Base-by-base conservation (phyloP, 2,797 vertebrate genomes). In the Takifugu rubripes region DNA sequence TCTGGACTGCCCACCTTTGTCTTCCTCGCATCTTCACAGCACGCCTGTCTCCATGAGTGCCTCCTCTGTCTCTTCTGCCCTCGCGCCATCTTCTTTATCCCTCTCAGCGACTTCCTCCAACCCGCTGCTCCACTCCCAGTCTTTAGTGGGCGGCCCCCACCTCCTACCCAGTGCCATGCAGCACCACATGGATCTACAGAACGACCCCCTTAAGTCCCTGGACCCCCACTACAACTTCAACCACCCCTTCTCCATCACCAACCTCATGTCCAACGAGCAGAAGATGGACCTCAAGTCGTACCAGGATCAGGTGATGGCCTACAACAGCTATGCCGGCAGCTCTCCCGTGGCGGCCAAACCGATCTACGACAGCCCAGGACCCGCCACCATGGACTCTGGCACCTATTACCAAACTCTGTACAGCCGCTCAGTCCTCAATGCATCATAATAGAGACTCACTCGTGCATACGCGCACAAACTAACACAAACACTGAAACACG, bases 181-280 rank as follows among this genome's bases (percentile, higher is more conserved):
- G 59, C 92, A 93, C 56, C 92, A 93, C 82, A 87, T 95, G 85
- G 94, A 95, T 74, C 88, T 94, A 58, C 93, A 94, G 0, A 91
- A 86, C 0, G 94, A 95, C 10, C 84, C 92, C 10, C 90, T 95
- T 66, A 95, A 95, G 88, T 91, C 91, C 55, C 84, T 94, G 81
- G 94, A 95, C 56, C 92, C 92, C 0, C 91, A 94, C 70, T 95
- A 94, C 86, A 95, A 95, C 87, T 95, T 96, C 87, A 95, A 94
- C 82, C 94, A 96, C 62, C 94, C 94, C 0, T 96, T 96, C 86
- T 95, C 94, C 85, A 95, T 96, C 84, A 95, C 92, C 84, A 96
- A 94, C 76, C 88, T 95, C 82, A 95, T 96, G 94, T 95, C 92
- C 81, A 92, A 93, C 0, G 94, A 96, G 88, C 94, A 94, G 90